Evolutionary conservation across 2,888 invertebrate species (phyloP), one percentile per base, ranked within the genome.

Genomic region (Dynastes grantii): DNA sequence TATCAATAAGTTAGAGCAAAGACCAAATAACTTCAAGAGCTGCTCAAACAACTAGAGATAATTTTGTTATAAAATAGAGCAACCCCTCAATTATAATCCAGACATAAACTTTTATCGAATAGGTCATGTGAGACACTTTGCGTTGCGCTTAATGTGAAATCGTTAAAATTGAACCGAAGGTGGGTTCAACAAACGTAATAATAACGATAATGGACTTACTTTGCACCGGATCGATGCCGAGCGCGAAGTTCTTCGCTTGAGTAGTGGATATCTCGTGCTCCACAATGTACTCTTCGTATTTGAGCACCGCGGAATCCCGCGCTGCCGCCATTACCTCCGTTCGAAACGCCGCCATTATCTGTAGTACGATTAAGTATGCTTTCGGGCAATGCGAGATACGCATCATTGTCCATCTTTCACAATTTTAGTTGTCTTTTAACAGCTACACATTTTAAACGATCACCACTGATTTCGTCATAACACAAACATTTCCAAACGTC

Each of bases 211-310:
- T 8, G 45, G 63, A 85, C 85, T 87, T 88, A 91, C 91, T 87
- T 58, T 89, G 87, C 82, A 88, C 86, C 68, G 89, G 80, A 84
- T 88, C 89, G 77, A 92, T 89, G 58, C 87, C 87, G 40, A 85
- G 85, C 67, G 92, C 93, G 2, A 91, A 90, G 68, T 87, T 88
- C 83, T 90, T 90, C 13, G 93, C 93, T 79, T 91, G 91, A 0
- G 90, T 87, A 27, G 91, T 90, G 68, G 92, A 90, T 76, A 93
- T 90, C 84, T 92, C 91, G 84, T 93, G 93, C 84, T 93, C 93
- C 79, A 93, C 89, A 83, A 90, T 89, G 88, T 92, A 93, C 86
- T 93, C 92, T 85, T 93, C 92, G 83, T 88, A 88, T 40, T 85
- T 85, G 2, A 84, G 76, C 22, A 84, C 82, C n/a, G 32, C 63